These are phyloP conservation scores for Rhynchophorus ferrugineus DNA, from an alignment of 1,140 invertebrate genomes.

Conservation along the genomic window DNA sequence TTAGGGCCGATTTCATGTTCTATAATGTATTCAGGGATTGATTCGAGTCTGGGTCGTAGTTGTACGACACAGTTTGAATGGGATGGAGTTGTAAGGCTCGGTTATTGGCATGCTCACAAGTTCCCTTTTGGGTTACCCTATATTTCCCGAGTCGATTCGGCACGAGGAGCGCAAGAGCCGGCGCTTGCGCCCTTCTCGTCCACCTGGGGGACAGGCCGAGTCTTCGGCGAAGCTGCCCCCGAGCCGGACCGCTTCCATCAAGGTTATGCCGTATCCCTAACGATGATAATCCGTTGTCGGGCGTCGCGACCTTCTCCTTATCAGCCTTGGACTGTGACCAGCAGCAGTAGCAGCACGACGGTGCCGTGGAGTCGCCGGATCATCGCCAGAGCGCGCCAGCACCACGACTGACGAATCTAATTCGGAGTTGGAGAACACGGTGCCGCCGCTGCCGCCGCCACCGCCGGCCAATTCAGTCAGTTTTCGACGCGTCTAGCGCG, in stretches of 20 bases:
- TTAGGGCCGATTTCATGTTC: no score
- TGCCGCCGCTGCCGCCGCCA: constrained; percentile 8
- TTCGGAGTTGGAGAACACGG: constrained; percentile 36
- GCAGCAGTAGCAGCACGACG: no score
- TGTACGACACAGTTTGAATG: no score
- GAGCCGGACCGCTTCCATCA: constrained; percentile 10
- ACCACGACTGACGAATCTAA: constrained; percentile 37
- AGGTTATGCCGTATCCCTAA: constrained; percentile 32
- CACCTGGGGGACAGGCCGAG: neutral
- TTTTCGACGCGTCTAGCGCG: constrained; percentile 19
- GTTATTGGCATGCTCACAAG: no score
- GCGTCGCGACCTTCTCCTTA: constrained; percentile 21
- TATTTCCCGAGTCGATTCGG: neutral
- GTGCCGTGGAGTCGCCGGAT: constrained; percentile 8
- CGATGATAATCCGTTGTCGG: constrained; percentile 32
- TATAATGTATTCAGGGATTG: no score
- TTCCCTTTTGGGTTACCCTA: no score
- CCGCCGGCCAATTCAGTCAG: constrained; percentile 9
- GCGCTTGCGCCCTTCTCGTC: constrained; percentile 15
- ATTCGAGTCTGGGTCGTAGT: no score
- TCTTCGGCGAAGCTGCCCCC: constrained; percentile 5
- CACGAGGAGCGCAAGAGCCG: neutral
- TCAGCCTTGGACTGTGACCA: constrained; percentile 40
- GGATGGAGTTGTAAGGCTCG: no score
- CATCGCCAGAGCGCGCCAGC: constrained; percentile 35